These are phyloP conservation scores for Porites lutea DNA, from an alignment of 64 coral and sea anemone genomes.

Conservation along the genomic window DNA sequence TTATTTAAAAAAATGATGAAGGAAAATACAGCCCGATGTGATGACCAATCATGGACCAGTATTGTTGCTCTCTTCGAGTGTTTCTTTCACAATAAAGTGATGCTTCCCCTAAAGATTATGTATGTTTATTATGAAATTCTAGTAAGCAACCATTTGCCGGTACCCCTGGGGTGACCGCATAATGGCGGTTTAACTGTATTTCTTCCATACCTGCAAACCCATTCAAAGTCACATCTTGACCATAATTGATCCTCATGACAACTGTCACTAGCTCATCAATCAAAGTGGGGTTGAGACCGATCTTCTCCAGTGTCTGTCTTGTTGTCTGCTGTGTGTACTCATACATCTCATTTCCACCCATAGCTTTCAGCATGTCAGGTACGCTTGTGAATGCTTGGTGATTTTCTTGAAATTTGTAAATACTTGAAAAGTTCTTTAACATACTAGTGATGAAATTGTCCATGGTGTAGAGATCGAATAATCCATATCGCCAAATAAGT, in stretches of 20 bases:
- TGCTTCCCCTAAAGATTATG: too few relatives aligned
- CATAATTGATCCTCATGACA: constrained; percentile 98
- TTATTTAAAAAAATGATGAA: too few relatives aligned
- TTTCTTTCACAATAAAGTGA: too few relatives aligned
- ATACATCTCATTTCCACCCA: constrained; percentile 85
- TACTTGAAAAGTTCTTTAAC: constrained; percentile 82
- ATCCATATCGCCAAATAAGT: constrained; percentile 92
- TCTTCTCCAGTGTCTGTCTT: constrained; percentile 62
- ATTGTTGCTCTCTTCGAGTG: too few relatives aligned
- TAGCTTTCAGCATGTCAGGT: constrained; percentile 82
- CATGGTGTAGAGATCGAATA: constrained; percentile 85
- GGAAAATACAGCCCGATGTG: too few relatives aligned
- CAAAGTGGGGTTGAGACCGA: constrained; percentile 74
- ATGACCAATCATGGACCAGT: too few relatives aligned
- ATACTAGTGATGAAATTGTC: constrained; percentile 71
- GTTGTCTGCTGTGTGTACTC: constrained; percentile 66
- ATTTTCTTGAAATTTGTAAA: constrained; percentile 83
- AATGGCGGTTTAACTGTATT: too few relatives aligned
- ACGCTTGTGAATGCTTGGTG: constrained; percentile 70
- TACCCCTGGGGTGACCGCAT: too few relatives aligned
- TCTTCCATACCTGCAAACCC: constrained; percentile 90
- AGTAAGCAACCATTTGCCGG: too few relatives aligned
- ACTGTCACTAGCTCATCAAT: constrained; percentile 92
- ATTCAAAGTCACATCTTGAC: constrained; percentile 86
- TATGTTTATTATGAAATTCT: too few relatives aligned